Evolutionary conservation across 2,888 invertebrate genomes (phyloP).

Genomic region (Eristalinus sepulchralis): DNA sequence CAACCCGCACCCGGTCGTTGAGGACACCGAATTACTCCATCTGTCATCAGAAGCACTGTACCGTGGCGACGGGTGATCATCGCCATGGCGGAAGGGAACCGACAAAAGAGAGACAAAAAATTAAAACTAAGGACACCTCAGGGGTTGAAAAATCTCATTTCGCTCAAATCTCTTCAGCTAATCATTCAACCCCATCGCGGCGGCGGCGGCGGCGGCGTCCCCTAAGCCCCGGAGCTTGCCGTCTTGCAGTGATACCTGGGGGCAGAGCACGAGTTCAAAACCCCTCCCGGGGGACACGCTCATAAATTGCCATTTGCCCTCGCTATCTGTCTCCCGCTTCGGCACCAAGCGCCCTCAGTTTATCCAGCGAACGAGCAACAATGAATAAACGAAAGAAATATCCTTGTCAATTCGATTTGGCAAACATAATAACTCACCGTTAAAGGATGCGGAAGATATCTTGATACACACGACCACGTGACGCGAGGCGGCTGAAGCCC

Average conservation of each 20-base stretch:
- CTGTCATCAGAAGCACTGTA: background rate
- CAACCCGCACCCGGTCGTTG: background rate
- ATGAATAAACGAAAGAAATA: conserved; percentile 21
- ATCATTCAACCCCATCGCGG: conserved; percentile 44
- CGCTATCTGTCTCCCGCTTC: background rate
- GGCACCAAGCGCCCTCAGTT: background rate
- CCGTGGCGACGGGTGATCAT: background rate
- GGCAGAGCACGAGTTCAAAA: conserved; percentile 44
- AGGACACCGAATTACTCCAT: background rate
- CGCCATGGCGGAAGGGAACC: background rate
- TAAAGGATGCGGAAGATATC: conserved; percentile 61
- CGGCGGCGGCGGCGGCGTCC: too few relatives aligned
- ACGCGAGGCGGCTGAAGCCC: background rate
- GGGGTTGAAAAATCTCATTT: background rate
- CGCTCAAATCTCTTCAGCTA: conserved; percentile 13
- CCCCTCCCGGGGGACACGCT: conserved; percentile 39
- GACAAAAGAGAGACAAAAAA: background rate
- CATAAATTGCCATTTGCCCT: conserved; percentile 56
- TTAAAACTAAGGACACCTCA: background rate
- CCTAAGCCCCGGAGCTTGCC: conserved; percentile 26
- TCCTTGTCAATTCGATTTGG: conserved; percentile 61
- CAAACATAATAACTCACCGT: conserved; percentile 65
- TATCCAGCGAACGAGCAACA: background rate
- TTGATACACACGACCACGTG: conserved; percentile 35
- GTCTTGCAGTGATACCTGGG: conserved; percentile 32